Evolutionary conservation across 1,140 invertebrate genomes (phyloP).

Genomic region (Euura saliciscinereae): DNA sequence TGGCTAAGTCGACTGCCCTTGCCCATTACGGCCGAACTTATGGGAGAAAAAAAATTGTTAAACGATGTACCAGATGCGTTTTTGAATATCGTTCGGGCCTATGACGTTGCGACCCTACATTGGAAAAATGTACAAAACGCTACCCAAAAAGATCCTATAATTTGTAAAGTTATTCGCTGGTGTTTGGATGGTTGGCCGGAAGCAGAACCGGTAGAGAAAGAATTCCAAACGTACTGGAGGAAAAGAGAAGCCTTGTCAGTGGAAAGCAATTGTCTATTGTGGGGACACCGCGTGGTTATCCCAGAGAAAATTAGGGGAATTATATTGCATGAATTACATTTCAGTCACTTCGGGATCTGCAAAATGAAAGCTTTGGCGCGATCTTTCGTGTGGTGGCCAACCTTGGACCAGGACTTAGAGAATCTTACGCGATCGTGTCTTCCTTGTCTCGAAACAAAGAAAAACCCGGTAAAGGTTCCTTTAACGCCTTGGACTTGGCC

Average conservation of each 20-base stretch:
- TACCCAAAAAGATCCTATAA: slow-evolving; percentile 8
- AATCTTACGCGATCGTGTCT: slow-evolving; percentile 20
- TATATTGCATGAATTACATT: slow-evolving; percentile 46
- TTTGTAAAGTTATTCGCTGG: background rate
- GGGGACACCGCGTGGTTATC: slow-evolving; percentile 32
- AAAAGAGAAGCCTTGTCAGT: slow-evolving; percentile 12
- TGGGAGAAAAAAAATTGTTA: background rate
- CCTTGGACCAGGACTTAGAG: slow-evolving; percentile 29
- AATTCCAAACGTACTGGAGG: background rate
- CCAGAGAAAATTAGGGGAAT: slow-evolving; percentile 27
- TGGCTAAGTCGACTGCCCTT: slow-evolving; percentile 8
- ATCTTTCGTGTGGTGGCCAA: slow-evolving; percentile 29
- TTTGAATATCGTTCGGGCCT: slow-evolving; percentile 3
- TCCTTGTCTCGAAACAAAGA: slow-evolving; percentile 32
- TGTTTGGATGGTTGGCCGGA: slow-evolving; percentile 10
- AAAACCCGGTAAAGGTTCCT: slow-evolving; percentile 29
- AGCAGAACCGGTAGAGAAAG: background rate
- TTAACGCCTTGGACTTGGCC: slow-evolving; percentile 41
- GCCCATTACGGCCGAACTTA: background rate
- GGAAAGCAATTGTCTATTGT: slow-evolving; percentile 26
- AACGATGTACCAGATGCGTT: background rate
- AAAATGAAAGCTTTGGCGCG: background rate
- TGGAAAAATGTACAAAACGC: slow-evolving; percentile 9
- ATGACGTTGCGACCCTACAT: background rate
- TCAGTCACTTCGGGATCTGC: slow-evolving; percentile 42